Percentiles rank a stretch among this genome's conserved stretches.
These are phyloP conservation scores for Thereva nobilitata DNA, from an alignment of 2,888 invertebrate species.

Conservation along the genomic window DNA sequence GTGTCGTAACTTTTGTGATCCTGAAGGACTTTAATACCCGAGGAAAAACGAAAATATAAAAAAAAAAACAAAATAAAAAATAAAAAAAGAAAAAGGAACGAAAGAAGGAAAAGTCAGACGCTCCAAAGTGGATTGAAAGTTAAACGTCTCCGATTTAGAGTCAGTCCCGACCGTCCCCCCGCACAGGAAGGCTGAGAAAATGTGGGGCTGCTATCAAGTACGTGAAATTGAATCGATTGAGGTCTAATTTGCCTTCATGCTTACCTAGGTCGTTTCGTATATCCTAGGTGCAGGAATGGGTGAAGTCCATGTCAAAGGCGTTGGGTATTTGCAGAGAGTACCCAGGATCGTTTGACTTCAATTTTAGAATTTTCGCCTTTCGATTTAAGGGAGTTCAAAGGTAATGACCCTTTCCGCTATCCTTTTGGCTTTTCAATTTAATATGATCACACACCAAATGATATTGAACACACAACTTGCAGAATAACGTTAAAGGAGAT, in stretches of 20 bases:
- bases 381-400: neutral
- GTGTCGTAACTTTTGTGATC: no score
- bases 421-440: constrained; percentile 11
- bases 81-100: neutral
- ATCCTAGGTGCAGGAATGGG: no score
- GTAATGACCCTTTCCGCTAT: neutral
- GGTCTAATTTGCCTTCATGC: constrained; percentile 20
- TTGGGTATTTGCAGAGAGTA: neutral
- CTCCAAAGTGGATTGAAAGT: constrained; percentile 7
- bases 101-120: neutral
- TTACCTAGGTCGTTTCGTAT: no score
- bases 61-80: no score
- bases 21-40: no score
- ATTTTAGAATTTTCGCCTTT: constrained; percentile 1
- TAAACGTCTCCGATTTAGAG: constrained; percentile 8
- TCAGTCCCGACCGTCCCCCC: no score
- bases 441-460: neutral
- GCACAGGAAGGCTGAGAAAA: neutral
- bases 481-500: no score
- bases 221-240: constrained; percentile 21
- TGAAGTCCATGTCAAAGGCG: neutral
- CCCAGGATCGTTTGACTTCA: neutral
- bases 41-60: no score
- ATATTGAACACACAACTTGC: no score
- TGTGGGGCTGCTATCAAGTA: neutral